Evolutionary conservation across 2,888 invertebrate species (phyloP).

Genomic region (Unio pictorum): DNA sequence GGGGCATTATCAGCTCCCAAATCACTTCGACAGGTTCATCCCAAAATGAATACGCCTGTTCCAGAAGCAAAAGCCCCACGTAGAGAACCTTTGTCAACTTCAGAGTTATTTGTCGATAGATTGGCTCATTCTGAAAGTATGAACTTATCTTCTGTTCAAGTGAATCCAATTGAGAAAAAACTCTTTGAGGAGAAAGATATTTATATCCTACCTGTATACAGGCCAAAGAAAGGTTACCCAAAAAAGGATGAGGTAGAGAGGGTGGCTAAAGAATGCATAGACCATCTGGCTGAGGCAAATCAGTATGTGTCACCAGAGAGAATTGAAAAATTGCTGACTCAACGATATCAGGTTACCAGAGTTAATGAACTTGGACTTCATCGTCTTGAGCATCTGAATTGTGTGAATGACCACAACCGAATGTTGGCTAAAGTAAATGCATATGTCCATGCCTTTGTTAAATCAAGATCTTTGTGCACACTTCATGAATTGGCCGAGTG

Average conservation of each 20-base stretch:
- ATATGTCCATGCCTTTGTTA: constrained; percentile 63
- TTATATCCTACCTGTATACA: constrained; percentile 18
- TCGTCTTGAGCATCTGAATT: constrained; percentile 36
- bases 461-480: constrained; percentile 59
- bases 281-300: constrained; percentile 56
- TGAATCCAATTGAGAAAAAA: constrained; percentile 25
- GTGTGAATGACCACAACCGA: constrained; percentile 55
- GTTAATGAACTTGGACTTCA: constrained; percentile 23
- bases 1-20: no score
- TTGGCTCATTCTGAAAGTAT: no score
- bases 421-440: constrained; percentile 50
- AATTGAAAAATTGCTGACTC: constrained; percentile 55
- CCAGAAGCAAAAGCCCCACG: no score
- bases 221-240: constrained; percentile 13
- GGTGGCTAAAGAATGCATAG: constrained; percentile 63
- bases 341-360: constrained; percentile 35
- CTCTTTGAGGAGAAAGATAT: constrained; percentile 40
- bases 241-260: constrained; percentile 46
- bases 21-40: no score
- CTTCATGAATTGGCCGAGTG: constrained; percentile 58
- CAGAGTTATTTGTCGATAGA: no score
- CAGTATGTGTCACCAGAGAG: constrained; percentile 58
- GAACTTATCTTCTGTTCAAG: background rate
- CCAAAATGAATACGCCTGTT: no score
- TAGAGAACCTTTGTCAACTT: no score